phyloP scores from a whole-genome alignment of 2,797 vertebrate species.

The Pteronotus mesoamericanus region DNA sequence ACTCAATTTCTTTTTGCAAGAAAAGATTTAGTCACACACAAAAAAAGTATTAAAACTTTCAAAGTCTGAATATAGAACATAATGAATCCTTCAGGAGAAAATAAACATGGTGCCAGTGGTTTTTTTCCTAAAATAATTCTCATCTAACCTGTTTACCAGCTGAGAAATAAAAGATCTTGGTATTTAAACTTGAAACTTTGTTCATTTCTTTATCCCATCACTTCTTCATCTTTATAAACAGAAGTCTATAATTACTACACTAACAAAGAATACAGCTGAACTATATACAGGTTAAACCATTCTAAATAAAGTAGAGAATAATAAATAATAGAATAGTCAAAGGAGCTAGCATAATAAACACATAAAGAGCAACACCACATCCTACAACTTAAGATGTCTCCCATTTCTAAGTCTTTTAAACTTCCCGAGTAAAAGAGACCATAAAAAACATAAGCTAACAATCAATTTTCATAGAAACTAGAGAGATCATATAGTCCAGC shows the following conservation, averaged over 20 bases:
- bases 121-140: not conserved
- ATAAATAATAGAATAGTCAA: constrained; percentile 64
- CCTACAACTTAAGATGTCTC: not conserved
- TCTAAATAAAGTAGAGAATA: constrained; percentile 72
- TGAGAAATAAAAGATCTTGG: constrained; percentile 39
- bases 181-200: constrained; percentile 51
- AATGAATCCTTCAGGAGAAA: constrained; percentile 39
- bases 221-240: constrained; percentile 70
- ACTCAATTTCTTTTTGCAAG: not conserved
- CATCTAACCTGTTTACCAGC: constrained; percentile 41
- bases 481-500: not conserved
- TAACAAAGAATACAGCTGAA: constrained; percentile 69
- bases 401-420: constrained; percentile 37
- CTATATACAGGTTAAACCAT: constrained; percentile 49
- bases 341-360: constrained; percentile 70
- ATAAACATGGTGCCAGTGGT: constrained; percentile 22
- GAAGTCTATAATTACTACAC: constrained; percentile 62
- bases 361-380: not conserved
- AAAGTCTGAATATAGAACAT: constrained; percentile 17
- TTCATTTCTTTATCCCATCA: constrained; percentile 27
- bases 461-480: constrained; percentile 7
- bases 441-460: not conserved
- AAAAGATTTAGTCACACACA: not conserved
- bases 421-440: not conserved
- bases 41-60: not conserved